Conservation (phyloP, 2,113 vertebrate genomes). For the Bettongia penicillata region DNA sequence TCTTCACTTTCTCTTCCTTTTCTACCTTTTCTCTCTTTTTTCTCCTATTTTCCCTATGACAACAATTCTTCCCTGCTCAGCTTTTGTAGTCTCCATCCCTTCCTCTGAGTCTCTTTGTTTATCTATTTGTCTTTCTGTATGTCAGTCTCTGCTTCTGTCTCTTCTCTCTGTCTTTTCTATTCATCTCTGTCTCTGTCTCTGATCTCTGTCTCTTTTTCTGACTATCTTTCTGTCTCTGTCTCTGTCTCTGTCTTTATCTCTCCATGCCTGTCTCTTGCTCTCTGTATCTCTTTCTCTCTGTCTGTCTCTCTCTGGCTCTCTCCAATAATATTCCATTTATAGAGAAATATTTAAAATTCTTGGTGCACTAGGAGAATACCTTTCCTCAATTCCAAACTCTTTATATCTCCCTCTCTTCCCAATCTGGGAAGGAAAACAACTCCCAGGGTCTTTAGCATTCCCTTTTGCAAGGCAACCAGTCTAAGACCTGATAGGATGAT, state of each 20-base stretch:
- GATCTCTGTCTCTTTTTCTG: neutral
- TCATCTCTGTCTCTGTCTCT: neutral
- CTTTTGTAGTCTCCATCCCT: neutral
- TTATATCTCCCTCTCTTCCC: too few species aligned
- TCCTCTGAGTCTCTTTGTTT: neutral
- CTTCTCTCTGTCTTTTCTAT: neutral
- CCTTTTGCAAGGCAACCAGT: too few species aligned
- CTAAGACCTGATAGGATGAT: too few species aligned
- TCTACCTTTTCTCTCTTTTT: neutral
- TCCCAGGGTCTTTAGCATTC: too few species aligned
- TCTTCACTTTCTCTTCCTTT: neutral
- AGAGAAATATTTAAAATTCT: neutral
- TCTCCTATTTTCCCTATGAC: neutral
- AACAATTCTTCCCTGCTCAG: neutral
- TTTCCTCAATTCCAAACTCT: neutral
- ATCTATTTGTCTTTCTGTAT: neutral
- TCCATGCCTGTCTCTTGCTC: too few species aligned
- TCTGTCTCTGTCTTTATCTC: neutral
- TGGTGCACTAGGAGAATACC: neutral
- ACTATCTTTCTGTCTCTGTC: neutral
- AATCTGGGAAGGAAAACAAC: too few species aligned
- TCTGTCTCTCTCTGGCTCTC: neutral
- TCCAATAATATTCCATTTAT: neutral
- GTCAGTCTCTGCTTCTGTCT: neutral
- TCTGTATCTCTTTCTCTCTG: neutral